Evolutionary conservation across 2,797 vertebrate species (phyloP).

Genomic region (Micromesistius poutassou): DNA sequence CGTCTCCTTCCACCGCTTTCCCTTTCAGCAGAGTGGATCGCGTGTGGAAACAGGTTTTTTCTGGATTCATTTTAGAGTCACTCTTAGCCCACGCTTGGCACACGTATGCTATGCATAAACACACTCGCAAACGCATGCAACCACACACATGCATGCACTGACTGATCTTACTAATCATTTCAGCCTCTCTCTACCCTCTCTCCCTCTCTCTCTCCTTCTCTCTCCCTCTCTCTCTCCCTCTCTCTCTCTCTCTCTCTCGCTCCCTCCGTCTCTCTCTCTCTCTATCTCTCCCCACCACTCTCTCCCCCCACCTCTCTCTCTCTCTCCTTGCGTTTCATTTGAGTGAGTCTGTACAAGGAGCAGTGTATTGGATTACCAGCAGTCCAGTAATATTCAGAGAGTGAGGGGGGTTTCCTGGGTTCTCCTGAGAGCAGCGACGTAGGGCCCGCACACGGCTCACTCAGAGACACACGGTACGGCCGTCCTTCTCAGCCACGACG

Average conservation of each 20-base stretch:
- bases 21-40: conserved; percentile 27
- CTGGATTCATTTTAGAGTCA: conserved; percentile 33
- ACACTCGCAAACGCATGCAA: not conserved
- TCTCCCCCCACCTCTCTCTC: conserved; percentile 31
- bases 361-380: conserved; percentile 65
- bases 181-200: conserved; percentile 45
- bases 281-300: conserved; percentile 36
- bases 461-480: too few species aligned
- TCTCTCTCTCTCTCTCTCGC: conserved; percentile 35
- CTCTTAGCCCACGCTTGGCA: not conserved
- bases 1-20: not conserved
- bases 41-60: conserved; percentile 37
- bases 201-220: conserved; percentile 25
- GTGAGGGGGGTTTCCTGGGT: conserved; percentile 51
- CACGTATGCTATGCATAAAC: not conserved
- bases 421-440: not conserved
- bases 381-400: conserved; percentile 68
- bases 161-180: conserved; percentile 17
- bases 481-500: too few species aligned
- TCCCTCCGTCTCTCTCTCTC: conserved; percentile 51
- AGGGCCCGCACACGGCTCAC: not conserved
- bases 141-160: conserved; percentile 2
- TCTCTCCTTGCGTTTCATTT: conserved; percentile 51
- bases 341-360: conserved; percentile 61
- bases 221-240: conserved; percentile 1